Conservation (phyloP, 2,888 invertebrate species). For the Tetheella fluctuosa region DNA sequence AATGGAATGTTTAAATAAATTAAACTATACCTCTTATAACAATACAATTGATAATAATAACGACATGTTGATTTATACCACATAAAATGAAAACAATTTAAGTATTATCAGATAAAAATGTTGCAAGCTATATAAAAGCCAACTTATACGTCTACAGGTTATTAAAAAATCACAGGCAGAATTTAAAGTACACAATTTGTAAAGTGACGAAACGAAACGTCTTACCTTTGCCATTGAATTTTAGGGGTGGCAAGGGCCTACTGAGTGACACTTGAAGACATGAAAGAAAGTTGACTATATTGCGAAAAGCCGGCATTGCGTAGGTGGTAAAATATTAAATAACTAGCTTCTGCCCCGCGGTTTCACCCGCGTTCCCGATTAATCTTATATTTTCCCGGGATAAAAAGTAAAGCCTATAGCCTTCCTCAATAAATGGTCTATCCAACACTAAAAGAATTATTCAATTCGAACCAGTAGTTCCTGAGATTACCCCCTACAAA, state of each 20-base stretch:
- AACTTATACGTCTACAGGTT: not conserved
- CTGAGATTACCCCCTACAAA: too few species aligned
- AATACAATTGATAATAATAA: too few species aligned
- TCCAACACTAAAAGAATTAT: too few species aligned
- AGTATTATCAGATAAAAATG: too few species aligned
- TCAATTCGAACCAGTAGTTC: too few species aligned
- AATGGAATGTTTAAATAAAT: too few species aligned
- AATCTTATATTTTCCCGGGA: too few species aligned
- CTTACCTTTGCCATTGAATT: conserved; percentile 28
- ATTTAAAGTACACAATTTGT: not conserved
- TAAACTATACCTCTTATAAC: too few species aligned
- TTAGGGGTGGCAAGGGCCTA: conserved; percentile 38
- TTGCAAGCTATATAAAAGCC: not conserved
- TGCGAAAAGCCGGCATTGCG: conserved; percentile 16
- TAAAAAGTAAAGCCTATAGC: too few species aligned
- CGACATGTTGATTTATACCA: too few species aligned
- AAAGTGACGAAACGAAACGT: conserved; percentile 3
- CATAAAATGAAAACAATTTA: too few species aligned
- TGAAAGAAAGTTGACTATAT: conserved; percentile 42
- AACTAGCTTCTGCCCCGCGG: not conserved
- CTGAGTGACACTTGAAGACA: conserved; percentile 51
- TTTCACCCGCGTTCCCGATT: not conserved
- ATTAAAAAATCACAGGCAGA: conserved; percentile 1
- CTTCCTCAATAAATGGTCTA: too few species aligned
- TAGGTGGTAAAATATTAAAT: conserved; percentile 17